Evolutionary conservation across 2,888 invertebrate species (phyloP).

Genomic region (Lasioglossum figueresi): DNA sequence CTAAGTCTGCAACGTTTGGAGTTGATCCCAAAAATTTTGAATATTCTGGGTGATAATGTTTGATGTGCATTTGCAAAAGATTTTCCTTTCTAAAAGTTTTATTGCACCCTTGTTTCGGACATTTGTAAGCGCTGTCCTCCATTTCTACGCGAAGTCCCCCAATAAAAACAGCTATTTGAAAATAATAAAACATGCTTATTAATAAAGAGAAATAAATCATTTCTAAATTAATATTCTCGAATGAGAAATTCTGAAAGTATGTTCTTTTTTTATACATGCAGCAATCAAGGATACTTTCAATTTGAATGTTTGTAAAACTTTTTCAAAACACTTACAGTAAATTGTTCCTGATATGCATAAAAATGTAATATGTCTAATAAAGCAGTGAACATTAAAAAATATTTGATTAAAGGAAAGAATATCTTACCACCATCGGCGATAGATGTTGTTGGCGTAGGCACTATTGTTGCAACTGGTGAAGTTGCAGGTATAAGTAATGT

Average conservation of each 20-base stretch:
- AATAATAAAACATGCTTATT: constrained; percentile 82
- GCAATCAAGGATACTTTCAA: constrained; percentile 53
- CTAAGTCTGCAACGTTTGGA: constrained; percentile 94
- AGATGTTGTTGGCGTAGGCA: constrained; percentile 66
- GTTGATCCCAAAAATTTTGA: constrained; percentile 91
- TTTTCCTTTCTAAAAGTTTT: constrained; percentile 97
- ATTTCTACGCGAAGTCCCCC: constrained; percentile 86
- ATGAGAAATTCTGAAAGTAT: background rate
- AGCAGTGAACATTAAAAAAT: constrained; percentile 29
- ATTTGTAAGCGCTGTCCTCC: constrained; percentile 88
- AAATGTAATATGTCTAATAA: constrained; percentile 44
- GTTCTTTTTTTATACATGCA: background rate
- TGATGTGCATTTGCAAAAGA: constrained; percentile 96
- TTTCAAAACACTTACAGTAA: constrained; percentile 75
- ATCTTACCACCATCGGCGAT: constrained; percentile 76
- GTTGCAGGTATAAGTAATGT: constrained; percentile 45
- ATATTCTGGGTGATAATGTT: constrained; percentile 95
- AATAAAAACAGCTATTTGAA: constrained; percentile 84
- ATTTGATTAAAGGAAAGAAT: constrained; percentile 9
- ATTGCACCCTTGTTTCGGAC: constrained; percentile 92
- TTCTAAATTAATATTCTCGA: background rate
- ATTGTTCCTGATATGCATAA: constrained; percentile 72
- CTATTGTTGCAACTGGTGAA: constrained; percentile 45
- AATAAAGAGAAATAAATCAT: constrained; percentile 73
- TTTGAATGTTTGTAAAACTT: constrained; percentile 86